These are phyloP conservation scores for Tiphia femorata DNA, from an alignment of 2,888 invertebrate genomes.

Conservation along the genomic window DNA sequence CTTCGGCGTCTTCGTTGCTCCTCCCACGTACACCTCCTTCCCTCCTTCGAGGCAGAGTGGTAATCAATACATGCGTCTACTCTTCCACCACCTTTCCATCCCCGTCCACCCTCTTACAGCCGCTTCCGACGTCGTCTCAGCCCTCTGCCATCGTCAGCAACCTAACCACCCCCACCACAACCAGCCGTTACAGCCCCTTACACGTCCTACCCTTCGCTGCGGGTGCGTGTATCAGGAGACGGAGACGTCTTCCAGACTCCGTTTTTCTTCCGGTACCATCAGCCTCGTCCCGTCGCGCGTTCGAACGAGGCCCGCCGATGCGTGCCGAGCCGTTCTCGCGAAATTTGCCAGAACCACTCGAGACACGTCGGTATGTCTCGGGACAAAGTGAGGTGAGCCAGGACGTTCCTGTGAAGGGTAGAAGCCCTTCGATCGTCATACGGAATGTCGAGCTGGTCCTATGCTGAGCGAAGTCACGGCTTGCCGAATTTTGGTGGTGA, in stretches of 20 bases:
- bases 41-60: conserved; percentile 40
- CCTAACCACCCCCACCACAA: not conserved
- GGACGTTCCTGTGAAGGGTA: too few species aligned
- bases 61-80: conserved; percentile 59
- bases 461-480: too few species aligned
- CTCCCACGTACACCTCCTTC: not conserved
- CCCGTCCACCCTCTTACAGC: conserved; percentile 27
- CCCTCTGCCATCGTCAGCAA: conserved; percentile 24
- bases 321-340: too few species aligned
- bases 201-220: not conserved
- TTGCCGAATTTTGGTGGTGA: too few species aligned
- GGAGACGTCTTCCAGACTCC: conserved; percentile 46
- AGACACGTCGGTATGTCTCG: too few species aligned
- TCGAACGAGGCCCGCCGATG: not conserved
- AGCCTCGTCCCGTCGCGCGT: conserved; percentile 9
- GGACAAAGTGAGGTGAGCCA: too few species aligned
- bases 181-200: conserved; percentile 20
- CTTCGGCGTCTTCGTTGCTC: too few species aligned
- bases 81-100: conserved; percentile 47
- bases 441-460: too few species aligned
- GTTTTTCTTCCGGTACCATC: conserved; percentile 49
- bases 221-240: conserved; percentile 23
- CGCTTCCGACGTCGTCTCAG: conserved; percentile 32
- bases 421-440: too few species aligned
- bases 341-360: too few species aligned